phyloP scores from a whole-genome alignment of 1,140 invertebrate species.

The Gonatopus flavifemur region DNA sequence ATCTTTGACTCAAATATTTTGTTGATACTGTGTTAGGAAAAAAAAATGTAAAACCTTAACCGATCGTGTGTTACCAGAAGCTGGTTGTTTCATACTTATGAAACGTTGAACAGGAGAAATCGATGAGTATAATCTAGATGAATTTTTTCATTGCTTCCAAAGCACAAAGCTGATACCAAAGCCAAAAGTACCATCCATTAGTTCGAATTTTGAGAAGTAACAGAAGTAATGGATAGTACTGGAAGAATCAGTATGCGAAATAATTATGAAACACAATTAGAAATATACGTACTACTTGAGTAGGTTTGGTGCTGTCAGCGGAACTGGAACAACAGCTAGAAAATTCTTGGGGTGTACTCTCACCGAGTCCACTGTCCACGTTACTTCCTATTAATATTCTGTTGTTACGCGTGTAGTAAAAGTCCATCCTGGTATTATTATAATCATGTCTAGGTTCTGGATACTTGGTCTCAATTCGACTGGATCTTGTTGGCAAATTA shows the following conservation, averaged over 20 bases:
- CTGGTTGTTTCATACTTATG: no score
- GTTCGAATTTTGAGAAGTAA: background rate
- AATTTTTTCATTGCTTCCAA: slow-evolving; percentile 8
- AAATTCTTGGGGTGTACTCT: slow-evolving; percentile 58
- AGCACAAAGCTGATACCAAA: slow-evolving; percentile 18
- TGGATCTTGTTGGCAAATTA: slow-evolving; percentile 45
- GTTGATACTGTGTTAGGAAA: no score
- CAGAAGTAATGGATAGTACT: slow-evolving; percentile 8
- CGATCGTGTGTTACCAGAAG: slow-evolving; percentile 17
- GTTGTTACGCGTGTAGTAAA: slow-evolving; percentile 51
- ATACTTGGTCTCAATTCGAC: slow-evolving; percentile 42
- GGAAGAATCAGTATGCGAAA: background rate
- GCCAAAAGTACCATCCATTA: slow-evolving; percentile 11
- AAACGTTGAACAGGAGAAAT: no score
- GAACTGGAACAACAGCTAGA: slow-evolving; percentile 58
- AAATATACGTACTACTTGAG: slow-evolving; percentile 50
- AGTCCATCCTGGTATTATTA: slow-evolving; percentile 47
- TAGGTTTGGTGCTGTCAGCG: slow-evolving; percentile 53
- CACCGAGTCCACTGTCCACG: slow-evolving; percentile 54
- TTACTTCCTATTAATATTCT: slow-evolving; percentile 53
- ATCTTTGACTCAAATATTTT: no score
- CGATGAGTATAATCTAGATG: no score
- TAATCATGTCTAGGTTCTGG: slow-evolving; percentile 41
- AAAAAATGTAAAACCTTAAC: slow-evolving; percentile 17
- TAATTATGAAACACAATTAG: slow-evolving; percentile 23